Conservation (phyloP, 2,797 vertebrate species). For the Macropus fuliginosus region DNA sequence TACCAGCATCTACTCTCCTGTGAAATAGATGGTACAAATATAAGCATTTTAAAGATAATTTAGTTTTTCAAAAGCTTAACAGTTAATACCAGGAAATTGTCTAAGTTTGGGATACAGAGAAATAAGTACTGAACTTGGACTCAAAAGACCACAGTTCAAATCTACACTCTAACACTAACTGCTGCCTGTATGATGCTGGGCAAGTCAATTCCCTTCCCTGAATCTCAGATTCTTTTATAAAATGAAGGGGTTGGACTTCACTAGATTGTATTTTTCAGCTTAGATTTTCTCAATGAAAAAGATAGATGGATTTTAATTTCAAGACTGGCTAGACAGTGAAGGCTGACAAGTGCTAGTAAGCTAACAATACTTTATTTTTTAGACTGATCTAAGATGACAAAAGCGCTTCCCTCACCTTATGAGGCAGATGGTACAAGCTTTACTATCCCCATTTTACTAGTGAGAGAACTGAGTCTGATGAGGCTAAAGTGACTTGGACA, state of each 20-base stretch:
- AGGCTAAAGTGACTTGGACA: background rate
- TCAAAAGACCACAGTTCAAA: background rate
- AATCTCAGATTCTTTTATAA: background rate
- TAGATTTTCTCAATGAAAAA: slow-evolving; percentile 25
- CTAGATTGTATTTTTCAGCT: background rate
- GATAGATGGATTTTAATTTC: background rate
- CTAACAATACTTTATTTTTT: background rate
- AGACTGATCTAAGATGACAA: background rate
- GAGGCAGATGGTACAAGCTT: background rate
- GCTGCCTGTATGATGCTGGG: background rate
- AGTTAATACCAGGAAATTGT: background rate
- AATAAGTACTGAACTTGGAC: background rate
- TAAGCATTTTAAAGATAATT: background rate
- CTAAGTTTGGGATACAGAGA: background rate
- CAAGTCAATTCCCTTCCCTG: background rate
- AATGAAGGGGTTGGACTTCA: background rate
- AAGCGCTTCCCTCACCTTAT: background rate
- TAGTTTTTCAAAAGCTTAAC: background rate
- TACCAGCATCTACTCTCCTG: background rate
- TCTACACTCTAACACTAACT: background rate
- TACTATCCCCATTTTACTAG: background rate
- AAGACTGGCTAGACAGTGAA: background rate
- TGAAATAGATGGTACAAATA: background rate
- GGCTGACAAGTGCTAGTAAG: background rate
- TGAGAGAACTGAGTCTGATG: background rate